These are phyloP conservation scores for Sceloporus undulatus DNA, from an alignment of 2,113 vertebrate species.

Conservation along the genomic window DNA sequence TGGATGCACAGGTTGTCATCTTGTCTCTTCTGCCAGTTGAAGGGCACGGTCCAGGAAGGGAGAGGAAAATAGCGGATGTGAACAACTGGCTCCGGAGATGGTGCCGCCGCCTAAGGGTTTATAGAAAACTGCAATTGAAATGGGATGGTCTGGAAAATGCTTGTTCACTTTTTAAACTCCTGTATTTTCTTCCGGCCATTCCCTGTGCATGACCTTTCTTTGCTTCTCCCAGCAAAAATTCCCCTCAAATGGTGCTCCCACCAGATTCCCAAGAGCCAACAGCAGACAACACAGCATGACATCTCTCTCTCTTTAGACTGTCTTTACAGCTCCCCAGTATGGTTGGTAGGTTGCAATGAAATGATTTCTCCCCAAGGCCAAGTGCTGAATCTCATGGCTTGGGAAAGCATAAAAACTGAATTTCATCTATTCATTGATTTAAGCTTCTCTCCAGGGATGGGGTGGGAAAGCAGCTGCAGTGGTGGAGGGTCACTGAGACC, in stretches of 20 bases:
- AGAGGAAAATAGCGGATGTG: no score
- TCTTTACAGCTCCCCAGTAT: not conserved
- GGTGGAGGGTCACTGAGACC: not conserved
- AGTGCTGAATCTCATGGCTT: not conserved
- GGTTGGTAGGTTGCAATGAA: not conserved
- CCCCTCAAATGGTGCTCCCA: not conserved
- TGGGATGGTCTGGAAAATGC: slow-evolving; percentile 48
- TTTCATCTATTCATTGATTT: not conserved
- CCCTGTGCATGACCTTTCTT: not conserved
- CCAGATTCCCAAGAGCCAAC: not conserved
- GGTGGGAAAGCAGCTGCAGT: not conserved
- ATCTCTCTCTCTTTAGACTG: not conserved
- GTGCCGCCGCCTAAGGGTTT: slow-evolving; percentile 29
- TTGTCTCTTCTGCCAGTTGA: no score
- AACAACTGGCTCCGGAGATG: no score
- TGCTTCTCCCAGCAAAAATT: slow-evolving; percentile 17
- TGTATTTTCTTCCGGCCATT: not conserved
- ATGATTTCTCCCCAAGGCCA: not conserved
- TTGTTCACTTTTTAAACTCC: not conserved
- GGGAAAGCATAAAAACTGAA: not conserved
- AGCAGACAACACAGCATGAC: not conserved
- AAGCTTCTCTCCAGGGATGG: not conserved
- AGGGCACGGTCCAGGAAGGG: no score
- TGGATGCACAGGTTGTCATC: no score
- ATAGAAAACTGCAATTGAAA: slow-evolving; percentile 66